Base-by-base conservation (phyloP, 2,888 invertebrate species). In the Prenolepis imparis region DNA sequence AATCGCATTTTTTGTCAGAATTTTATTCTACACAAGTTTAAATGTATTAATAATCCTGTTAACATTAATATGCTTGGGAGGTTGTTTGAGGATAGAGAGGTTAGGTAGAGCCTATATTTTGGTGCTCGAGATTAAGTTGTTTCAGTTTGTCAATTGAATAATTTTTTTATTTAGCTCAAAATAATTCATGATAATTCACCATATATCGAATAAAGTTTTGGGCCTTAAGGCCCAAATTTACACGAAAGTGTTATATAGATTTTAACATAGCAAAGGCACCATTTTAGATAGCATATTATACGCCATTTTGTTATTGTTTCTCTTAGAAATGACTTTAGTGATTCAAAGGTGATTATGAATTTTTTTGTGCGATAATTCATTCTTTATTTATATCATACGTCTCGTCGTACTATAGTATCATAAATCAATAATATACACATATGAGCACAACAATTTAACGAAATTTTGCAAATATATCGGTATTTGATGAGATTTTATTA, bases 281-380 rank as follows among this genome's bases (percentile, higher is more conserved):
- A 90, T 90, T 90, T 90, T 90, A 84, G 75, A 87, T 12, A 67
- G 55, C 77, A n/a, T 68, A 44, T 28, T 39, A 21, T 75, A 67
- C 90, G 90, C 90, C 90, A 90, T 90, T 88, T 90, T 90, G 90
- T 90, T 82, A 83, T 85, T 59, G 52, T 32, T 18, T 75, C 52
- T 52, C 64, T 68, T 77, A 63, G 77, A 80, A 82, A 21, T 21
- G 6, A 15, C 55, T 78, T 28, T 24, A 64, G 52, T 64, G 32
- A 72, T 74, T 63, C 82, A 9, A 21, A 6, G 24, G 4, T 18
- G n/a, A 68, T 28, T 8, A 28, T n/a, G 48, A 39, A 41, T 55
- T 12, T 39, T 36, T 63, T 75, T 48, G 1, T 39, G 3, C 24
- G 9, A 39, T 12, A 39, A 66, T 52, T 75, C 1, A 52, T 52